Evolutionary conservation across 2,113 vertebrate species (phyloP), one percentile per base, ranked within the genome.

Genomic region (Myotis yumanensis): DNA sequence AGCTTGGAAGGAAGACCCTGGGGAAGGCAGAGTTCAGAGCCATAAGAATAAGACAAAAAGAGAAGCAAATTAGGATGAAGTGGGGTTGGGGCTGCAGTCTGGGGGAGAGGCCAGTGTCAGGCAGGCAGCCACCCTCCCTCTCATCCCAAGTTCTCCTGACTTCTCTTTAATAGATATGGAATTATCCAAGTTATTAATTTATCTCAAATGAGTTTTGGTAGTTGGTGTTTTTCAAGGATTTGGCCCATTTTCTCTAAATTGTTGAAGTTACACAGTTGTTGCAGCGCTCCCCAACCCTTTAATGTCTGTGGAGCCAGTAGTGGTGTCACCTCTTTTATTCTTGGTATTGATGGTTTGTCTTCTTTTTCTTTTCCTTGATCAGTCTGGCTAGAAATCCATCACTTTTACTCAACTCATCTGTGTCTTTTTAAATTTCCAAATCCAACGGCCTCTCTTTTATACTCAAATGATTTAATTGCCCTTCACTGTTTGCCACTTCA

Each of bases 131-230:
- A 51, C 23, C 30, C 7, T 76, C n/a, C 54, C 40, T 93, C 76
- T 46, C 9, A 64, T 9, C 43, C 35, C 43, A 57, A 79, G 40
- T 79, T 72, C 64, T 12, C 54, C n/a, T 66, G 30, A 37, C 76
- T 77, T 92, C 71, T 57, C 59, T 76, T 85, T 35, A 87, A 77
- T 18, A 51, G 37, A 79, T n/a, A 82, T 4, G 57, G 43, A 87
- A 89, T 68, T 30, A 79, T 48, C 51, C 12, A 59, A 35, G 40
- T 40, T 64, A 46, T 48, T 79, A 16, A 18, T 72, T 10, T 69
- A 57, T 92, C 43, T 89, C 48, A 91, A 93, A 35, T 79, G 40
- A 80, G n/a, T 81, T 76, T 62, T 68, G 43, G 35, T 62, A 71
- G 68, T 11, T 62, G 75, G 40, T 43, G 14, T 30, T 92, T 76